Conservation (phyloP, 2,888 invertebrate genomes). For the Ischnus inquisitorius region DNA sequence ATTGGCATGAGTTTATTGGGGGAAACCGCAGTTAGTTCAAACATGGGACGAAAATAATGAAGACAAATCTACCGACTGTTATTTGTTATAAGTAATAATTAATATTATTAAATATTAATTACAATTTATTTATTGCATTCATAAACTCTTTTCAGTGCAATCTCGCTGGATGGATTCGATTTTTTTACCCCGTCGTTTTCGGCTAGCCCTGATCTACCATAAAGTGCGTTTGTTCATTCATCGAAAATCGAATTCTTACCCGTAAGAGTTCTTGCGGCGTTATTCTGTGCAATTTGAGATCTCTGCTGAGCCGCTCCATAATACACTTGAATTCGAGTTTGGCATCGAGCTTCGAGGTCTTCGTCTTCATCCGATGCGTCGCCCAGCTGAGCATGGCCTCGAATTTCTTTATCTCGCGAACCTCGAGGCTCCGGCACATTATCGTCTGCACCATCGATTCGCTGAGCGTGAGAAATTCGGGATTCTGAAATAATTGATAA, state of each 20-base stretch:
- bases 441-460: slow-evolving; percentile 98
- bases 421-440: slow-evolving; percentile 95
- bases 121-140: too few relatives aligned
- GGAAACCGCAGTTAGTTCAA: too few relatives aligned
- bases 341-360: slow-evolving; percentile 90
- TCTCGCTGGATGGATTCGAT: too few relatives aligned
- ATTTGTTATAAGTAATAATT: too few relatives aligned
- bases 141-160: too few relatives aligned
- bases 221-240: not conserved
- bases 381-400: slow-evolving; percentile 98
- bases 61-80: too few relatives aligned
- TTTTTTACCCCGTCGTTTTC: too few relatives aligned
- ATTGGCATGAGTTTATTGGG: not conserved
- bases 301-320: slow-evolving; percentile 96
- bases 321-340: slow-evolving; percentile 96
- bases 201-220: not conserved
- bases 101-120: not conserved
- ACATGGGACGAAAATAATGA: too few relatives aligned
- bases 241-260: slow-evolving; percentile 84
- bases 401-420: slow-evolving; percentile 95
- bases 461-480: slow-evolving; percentile 94
- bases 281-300: slow-evolving; percentile 95
- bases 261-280: slow-evolving; percentile 97
- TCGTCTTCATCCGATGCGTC: slow-evolving; percentile 92
- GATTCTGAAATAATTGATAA: slow-evolving; percentile 93